phyloP scores from a whole-genome alignment of 2,113 vertebrate genomes.

The Grammomys surdaster region DNA sequence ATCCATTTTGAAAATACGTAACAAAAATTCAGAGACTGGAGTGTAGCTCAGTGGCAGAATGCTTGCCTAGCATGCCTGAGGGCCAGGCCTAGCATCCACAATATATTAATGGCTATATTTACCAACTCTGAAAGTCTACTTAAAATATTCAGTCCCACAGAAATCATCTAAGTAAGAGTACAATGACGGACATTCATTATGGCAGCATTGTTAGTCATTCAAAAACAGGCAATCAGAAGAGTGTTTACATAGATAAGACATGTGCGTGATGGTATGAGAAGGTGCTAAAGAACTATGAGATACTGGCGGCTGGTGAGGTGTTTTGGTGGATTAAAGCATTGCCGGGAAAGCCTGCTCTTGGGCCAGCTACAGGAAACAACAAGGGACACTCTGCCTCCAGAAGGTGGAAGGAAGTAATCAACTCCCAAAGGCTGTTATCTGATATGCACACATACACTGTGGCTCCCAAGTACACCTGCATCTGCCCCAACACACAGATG shows the following conservation, averaged over 20 bases:
- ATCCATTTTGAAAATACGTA: neutral
- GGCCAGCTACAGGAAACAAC: neutral
- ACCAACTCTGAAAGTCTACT: neutral
- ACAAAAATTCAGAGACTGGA: neutral
- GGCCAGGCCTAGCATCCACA: neutral
- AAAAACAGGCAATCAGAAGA: neutral
- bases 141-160: neutral
- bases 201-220: neutral
- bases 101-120: neutral
- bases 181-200: neutral
- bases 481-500: neutral
- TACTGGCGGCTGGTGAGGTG: no score
- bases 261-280: rapidly evolving
- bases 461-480: no score
- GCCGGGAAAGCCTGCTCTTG: neutral
- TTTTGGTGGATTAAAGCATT: no score
- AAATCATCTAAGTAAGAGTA: neutral
- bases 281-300: neutral
- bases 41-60: neutral
- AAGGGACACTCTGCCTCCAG: neutral
- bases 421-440: neutral
- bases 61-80: neutral
- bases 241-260: neutral
- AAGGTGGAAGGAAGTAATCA: neutral
- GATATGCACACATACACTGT: no score